Evolutionary conservation across 2,797 vertebrate species (phyloP), one percentile per base, ranked within the genome.

Genomic region (Gymnopithys bicolor): DNA sequence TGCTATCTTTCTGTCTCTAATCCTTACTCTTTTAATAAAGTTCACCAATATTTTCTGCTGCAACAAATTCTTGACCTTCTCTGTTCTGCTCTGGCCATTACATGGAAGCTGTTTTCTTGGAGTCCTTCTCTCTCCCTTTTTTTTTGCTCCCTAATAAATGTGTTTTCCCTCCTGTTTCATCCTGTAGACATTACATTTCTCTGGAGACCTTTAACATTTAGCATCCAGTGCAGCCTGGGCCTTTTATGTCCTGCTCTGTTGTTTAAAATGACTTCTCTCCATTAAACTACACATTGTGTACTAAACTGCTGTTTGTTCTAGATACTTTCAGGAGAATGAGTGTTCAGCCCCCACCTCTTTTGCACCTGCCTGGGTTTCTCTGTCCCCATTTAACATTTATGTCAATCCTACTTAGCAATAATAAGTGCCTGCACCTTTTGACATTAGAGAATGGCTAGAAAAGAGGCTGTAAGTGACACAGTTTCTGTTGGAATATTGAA

Each of bases 21-120:
- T 84, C 28, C 21, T 75, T 62, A 62, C 14, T 56, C 59, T 91
- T 91, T 82, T 87, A 91, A 86, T 90, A 90, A 94, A 86, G 37
- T 88, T 95, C 48, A 46, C 16, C 67, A 56, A 14, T 78, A 71
- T 59, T 83, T 82, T 75, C 39, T 89, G 52, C 76, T 59, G 32
- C 45, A 71, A 66, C 43, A 48, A 55, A 88, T 74, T 62, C 30
- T n/a, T 86, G 30, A 35, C 52, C 45, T 78, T 86, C 53, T 70
- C 75, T 86, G 5, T 91, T 90, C 37, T 84, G 32, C 70, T 90
- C 23, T 82, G 63, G 46, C 45, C 4, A 4, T 76, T 88, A 52
- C 15, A 13, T 49, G 32, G 39, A 92, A 87, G 15, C 66, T 87
- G 19, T 89, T 95, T 87, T 45, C 60, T 78, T 83, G 48, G 32